phyloP scores from a whole-genome alignment of 2,797 vertebrate genomes.

The Paedocypris micromegethes region DNA sequence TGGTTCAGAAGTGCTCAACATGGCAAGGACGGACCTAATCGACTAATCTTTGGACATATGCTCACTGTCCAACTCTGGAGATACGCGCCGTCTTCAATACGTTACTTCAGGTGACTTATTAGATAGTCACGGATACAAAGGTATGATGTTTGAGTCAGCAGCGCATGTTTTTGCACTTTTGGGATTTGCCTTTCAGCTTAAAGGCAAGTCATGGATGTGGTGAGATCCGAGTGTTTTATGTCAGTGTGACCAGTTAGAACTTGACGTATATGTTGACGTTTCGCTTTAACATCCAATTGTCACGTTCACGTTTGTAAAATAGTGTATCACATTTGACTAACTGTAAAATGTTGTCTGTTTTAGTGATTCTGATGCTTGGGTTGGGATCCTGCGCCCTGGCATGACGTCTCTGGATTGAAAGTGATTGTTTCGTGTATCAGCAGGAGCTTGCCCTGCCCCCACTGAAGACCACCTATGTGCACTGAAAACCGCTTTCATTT shows the following conservation, averaged over 20 bases:
- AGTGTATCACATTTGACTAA: not conserved
- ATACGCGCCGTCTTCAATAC: not conserved
- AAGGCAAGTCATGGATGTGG: too few species aligned
- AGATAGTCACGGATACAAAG: not conserved
- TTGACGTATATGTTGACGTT: too few species aligned
- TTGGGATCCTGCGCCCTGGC: slow-evolving; percentile 38
- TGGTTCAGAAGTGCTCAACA: not conserved
- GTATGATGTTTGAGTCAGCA: not conserved
- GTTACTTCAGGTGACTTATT: slow-evolving; percentile 6
- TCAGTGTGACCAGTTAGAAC: too few species aligned
- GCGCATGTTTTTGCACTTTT: too few species aligned
- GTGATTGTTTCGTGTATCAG: slow-evolving; percentile 49
- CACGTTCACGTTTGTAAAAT: too few species aligned
- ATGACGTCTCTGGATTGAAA: slow-evolving; percentile 33
- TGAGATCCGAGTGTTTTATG: too few species aligned
- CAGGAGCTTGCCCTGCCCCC: slow-evolving; percentile 43
- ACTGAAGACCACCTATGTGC: slow-evolving; percentile 63
- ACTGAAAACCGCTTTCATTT: slow-evolving; percentile 51
- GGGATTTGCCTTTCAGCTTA: too few species aligned
- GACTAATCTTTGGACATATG: slow-evolving; percentile 21
- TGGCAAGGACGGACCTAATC: slow-evolving; percentile 19
- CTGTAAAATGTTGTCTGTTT: slow-evolving; percentile 47
- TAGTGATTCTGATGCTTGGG: slow-evolving; percentile 55
- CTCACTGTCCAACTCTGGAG: slow-evolving; percentile 1
- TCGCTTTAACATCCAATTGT: too few species aligned